Percentiles rank a stretch among this genome's conserved stretches.
Conservation (phyloP, 2,113 vertebrate species). For the Prunella fulvescens region DNA sequence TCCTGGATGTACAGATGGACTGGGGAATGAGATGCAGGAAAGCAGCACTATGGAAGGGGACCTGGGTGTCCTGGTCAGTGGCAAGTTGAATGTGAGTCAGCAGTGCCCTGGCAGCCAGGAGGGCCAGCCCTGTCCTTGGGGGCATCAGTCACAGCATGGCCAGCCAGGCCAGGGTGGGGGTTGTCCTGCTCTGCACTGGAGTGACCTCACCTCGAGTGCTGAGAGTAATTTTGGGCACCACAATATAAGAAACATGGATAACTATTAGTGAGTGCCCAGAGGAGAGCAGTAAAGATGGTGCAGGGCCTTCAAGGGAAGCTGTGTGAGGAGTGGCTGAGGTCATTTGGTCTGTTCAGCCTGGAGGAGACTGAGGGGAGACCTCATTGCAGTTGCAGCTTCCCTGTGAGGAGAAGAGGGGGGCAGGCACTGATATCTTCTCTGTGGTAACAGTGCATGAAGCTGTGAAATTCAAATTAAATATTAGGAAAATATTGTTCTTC, state of each 20-base stretch:
- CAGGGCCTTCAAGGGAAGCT: not conserved
- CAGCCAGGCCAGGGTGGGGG: accelerated
- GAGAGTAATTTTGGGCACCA: not conserved
- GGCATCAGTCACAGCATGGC: accelerated
- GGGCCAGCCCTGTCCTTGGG: not conserved
- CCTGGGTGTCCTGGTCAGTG: not conserved
- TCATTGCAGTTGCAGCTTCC: not conserved
- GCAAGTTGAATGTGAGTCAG: not conserved
- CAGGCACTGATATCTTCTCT: not conserved
- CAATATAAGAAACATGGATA: not conserved
- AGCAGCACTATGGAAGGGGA: not conserved
- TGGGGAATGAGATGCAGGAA: not conserved
- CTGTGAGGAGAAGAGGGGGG: not conserved
- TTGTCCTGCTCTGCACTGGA: not conserved
- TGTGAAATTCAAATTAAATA: not conserved
- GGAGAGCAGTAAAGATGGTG: not conserved
- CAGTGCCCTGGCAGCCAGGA: not conserved
- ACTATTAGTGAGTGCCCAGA: not conserved
- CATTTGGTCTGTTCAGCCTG: not conserved
- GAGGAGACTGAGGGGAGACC: not conserved
- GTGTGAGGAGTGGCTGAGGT: accelerated
- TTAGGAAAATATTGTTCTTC: not conserved
- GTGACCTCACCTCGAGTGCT: accelerated
- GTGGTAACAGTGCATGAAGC: not conserved
- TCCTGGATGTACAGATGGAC: accelerated